Conservation (phyloP, 1,140 invertebrate species). For the Goniozus legneri region DNA sequence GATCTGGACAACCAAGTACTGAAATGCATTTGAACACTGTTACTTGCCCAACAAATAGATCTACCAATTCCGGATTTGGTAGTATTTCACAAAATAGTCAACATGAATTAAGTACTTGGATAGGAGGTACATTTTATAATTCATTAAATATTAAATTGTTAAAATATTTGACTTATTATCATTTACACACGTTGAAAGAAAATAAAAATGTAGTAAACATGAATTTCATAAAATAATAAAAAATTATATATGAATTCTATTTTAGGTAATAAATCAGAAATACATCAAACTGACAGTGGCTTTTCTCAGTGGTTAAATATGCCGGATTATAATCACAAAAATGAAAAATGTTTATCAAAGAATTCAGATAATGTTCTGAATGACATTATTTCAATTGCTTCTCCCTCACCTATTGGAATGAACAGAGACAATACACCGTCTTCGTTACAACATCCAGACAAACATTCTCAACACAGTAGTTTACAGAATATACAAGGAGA, state of each 20-base stretch:
- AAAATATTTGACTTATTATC: background rate
- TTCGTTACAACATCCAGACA: constrained; percentile 45
- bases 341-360: constrained; percentile 26
- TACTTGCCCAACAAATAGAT: constrained; percentile 13
- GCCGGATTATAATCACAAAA: constrained; percentile 27
- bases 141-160: constrained; percentile 3
- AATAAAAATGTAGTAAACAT: constrained; percentile 5
- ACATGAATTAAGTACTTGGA: constrained; percentile 51
- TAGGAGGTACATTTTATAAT: constrained; percentile 39
- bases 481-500: constrained; percentile 55
- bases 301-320: constrained; percentile 49
- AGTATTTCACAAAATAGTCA: constrained; percentile 27
- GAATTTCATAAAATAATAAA: background rate
- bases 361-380: constrained; percentile 12
- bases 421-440: constrained; percentile 46
- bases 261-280: constrained; percentile 35
- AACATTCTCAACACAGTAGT: constrained; percentile 49
- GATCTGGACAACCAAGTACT: too few relatives aligned
- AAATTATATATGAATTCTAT: constrained; percentile 7
- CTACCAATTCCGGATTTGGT: constrained; percentile 19
- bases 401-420: constrained; percentile 33
- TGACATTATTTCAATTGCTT: constrained; percentile 16
- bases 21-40: too few relatives aligned
- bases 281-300: constrained; percentile 35
- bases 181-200: constrained; percentile 8